Evolutionary conservation across 1,140 invertebrate species (phyloP).

Genomic region (Zaprionus kolodkinae): DNA sequence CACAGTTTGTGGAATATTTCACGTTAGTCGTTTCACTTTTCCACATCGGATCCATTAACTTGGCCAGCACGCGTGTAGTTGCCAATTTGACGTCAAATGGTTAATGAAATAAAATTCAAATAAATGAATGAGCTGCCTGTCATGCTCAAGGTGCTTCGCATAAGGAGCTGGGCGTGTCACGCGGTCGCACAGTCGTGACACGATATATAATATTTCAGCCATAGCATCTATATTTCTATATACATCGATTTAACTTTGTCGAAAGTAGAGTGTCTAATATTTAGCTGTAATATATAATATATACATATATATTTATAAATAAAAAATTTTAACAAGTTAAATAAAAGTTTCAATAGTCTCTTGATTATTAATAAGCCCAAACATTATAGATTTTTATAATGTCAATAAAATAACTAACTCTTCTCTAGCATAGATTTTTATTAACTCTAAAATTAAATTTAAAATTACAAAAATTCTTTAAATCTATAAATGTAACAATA

Average conservation of each 20-base stretch:
- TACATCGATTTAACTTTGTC: neutral
- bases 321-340: too few relatives aligned
- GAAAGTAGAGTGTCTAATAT: neutral
- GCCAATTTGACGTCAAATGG: slow-evolving; percentile 50
- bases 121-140: slow-evolving; percentile 28
- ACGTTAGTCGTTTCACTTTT: slow-evolving; percentile 50
- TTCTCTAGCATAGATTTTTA: too few relatives aligned
- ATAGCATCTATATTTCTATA: neutral
- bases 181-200: neutral
- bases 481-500: too few relatives aligned
- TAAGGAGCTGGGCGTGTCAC: neutral
- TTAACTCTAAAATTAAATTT: too few relatives aligned
- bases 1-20: slow-evolving; percentile 32
- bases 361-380: too few relatives aligned
- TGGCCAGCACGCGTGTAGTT: slow-evolving; percentile 53
- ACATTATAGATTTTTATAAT: too few relatives aligned
- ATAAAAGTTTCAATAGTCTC: too few relatives aligned
- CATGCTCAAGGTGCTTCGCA: neutral
- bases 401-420: too few relatives aligned
- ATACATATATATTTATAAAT: too few relatives aligned
- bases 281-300: neutral
- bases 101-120: slow-evolving; percentile 52
- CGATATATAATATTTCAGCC: too few relatives aligned
- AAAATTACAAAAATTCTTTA: too few relatives aligned
- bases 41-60: slow-evolving; percentile 34